These are phyloP conservation scores for Caenorhabditis sulstoni DNA, from an alignment of 2,888 invertebrate genomes.

Conservation along the genomic window DNA sequence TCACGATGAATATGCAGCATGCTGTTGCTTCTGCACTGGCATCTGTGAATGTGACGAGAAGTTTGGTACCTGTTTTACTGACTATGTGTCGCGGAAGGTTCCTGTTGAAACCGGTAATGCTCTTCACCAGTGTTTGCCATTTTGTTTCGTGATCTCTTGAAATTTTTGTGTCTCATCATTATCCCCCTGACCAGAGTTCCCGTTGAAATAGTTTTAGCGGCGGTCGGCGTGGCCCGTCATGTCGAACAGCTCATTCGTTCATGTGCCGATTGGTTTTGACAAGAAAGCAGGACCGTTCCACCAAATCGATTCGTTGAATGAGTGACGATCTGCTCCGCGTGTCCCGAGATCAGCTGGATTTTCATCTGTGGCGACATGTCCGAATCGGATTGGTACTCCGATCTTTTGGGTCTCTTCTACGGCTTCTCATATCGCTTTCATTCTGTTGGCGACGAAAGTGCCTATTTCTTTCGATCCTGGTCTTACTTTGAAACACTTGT, in stretches of 20 bases:
- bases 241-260: too few species aligned
- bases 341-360: slow-evolving; percentile 70
- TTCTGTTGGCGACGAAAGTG: not conserved
- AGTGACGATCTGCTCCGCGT: slow-evolving; percentile 59
- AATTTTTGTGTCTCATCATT: slow-evolving; percentile 21
- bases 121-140: not conserved
- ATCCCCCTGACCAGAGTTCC: slow-evolving; percentile 67
- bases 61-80: not conserved
- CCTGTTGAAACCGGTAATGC: not conserved
- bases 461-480: not conserved
- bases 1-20: not conserved
- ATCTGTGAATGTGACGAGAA: slow-evolving; percentile 12
- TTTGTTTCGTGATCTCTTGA: not conserved
- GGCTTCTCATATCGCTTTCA: not conserved
- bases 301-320: slow-evolving; percentile 61
- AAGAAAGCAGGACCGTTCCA: slow-evolving; percentile 69
- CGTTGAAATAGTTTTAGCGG: slow-evolving; percentile 75
- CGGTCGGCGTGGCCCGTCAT: too few species aligned
- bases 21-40: slow-evolving; percentile 26
- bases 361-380: slow-evolving; percentile 64
- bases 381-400: slow-evolving; percentile 60
- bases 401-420: not conserved
- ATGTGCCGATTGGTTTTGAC: too few species aligned
- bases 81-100: slow-evolving; percentile 4
- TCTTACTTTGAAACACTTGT: slow-evolving; percentile 26